Conservation (phyloP, 2,888 invertebrate genomes). For the Eugnorisma glareosa region DNA sequence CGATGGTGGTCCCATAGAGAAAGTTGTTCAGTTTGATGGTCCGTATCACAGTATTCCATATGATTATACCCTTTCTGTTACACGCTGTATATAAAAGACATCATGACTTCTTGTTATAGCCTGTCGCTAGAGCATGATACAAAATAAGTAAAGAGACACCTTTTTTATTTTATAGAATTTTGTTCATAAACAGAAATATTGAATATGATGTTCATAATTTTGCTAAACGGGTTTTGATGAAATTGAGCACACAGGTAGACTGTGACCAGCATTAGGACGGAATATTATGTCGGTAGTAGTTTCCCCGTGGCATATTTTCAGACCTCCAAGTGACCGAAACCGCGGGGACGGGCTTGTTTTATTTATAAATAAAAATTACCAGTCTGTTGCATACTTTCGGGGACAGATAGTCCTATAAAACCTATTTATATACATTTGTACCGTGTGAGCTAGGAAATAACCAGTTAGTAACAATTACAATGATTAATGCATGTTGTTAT, state of each 20-base stretch:
- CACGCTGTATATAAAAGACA: neutral
- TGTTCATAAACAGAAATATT: neutral
- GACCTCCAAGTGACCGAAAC: neutral
- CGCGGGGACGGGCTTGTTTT: neutral
- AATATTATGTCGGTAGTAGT: neutral
- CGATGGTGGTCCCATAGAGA: no score
- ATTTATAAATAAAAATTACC: neutral
- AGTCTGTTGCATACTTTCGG: neutral
- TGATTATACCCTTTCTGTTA: no score
- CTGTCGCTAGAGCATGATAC: neutral
- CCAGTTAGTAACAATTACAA: constrained; percentile 5
- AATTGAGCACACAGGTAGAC: neutral
- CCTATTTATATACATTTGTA: neutral
- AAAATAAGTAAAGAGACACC: neutral
- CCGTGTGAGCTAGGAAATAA: neutral
- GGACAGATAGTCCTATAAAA: neutral
- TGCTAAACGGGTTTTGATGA: neutral
- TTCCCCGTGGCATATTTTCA: neutral
- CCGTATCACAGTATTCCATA: no score
- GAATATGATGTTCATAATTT: neutral
- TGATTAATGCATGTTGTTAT: constrained; percentile 15
- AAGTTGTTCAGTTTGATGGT: no score
- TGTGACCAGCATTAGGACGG: neutral
- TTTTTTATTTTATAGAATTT: constrained; percentile 1
- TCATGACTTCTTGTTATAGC: neutral